A percentile compares a stretch with the other conserved stretches of the same genome.
Conservation (phyloP, 2,888 invertebrate species). For the Andrena dorsata region DNA sequence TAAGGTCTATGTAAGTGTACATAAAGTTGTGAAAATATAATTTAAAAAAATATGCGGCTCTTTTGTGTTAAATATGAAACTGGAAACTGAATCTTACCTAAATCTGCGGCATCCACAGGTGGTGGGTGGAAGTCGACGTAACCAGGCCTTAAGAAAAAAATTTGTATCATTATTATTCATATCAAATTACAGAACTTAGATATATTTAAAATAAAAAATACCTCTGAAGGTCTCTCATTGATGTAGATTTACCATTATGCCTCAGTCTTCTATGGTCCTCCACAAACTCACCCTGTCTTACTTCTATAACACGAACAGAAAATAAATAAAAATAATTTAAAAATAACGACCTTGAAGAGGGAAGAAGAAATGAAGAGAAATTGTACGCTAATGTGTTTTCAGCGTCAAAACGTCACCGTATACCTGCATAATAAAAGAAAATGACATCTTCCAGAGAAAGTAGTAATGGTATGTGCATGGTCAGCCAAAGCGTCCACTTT, state of each 20-base stretch:
- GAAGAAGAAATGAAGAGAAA: not conserved
- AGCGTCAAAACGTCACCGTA: not conserved
- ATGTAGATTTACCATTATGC: conserved; percentile 31
- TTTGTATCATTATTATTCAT: not conserved
- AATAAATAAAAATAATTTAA: not conserved
- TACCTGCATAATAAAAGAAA: not conserved
- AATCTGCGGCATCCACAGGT: conserved; percentile 19
- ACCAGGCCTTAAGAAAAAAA: conserved; percentile 19
- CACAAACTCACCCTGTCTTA: conserved; percentile 38
- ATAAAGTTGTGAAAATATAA: too few relatives aligned
- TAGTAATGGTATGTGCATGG: conserved; percentile 3
- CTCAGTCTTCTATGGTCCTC: conserved; percentile 45
- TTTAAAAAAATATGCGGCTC: too few relatives aligned
- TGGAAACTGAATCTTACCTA: conserved; percentile 19
- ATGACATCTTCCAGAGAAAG: conserved; percentile 13
- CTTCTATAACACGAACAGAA: conserved; percentile 23
- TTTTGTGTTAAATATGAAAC: not conserved
- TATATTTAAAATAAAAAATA: conserved; percentile 3
- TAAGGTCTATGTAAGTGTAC: too few relatives aligned
- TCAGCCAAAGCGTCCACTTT: conserved; percentile 7
- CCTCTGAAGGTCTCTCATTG: conserved; percentile 38
- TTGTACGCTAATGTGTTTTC: not conserved
- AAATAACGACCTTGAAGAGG: not conserved
- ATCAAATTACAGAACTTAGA: not conserved
- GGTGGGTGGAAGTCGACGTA: conserved; percentile 19